phyloP scores from a whole-genome alignment of 2,888 invertebrate species.

The Ophraella communa region DNA sequence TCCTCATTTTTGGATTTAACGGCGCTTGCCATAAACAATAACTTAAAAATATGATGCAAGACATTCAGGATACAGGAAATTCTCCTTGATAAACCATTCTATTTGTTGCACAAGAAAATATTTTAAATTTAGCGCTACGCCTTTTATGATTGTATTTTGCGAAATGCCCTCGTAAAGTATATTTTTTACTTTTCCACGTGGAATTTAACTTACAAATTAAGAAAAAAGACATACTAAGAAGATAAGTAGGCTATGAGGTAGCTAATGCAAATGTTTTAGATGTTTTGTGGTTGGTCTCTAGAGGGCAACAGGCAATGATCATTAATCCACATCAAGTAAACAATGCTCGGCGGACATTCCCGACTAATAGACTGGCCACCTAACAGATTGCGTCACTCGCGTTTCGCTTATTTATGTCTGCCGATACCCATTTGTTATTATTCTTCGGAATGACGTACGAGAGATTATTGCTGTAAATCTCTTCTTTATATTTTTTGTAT shows the following conservation, averaged over 20 bases:
- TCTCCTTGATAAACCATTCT: no score
- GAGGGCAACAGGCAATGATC: conserved; percentile 46
- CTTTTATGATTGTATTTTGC: no score
- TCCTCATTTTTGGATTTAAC: no score
- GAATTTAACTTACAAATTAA: neutral
- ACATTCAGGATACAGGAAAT: no score
- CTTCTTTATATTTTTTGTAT: conserved; percentile 5
- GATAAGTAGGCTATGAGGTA: conserved; percentile 39
- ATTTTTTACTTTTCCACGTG: neutral
- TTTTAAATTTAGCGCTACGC: no score
- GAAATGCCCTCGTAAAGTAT: neutral
- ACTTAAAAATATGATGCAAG: no score
- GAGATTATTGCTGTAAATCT: conserved; percentile 16
- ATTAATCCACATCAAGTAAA: conserved; percentile 56
- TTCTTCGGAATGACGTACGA: conserved; percentile 23
- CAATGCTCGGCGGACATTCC: conserved; percentile 57
- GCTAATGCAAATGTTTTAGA: conserved; percentile 55
- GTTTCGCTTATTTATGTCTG: conserved; percentile 53
- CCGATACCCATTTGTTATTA: conserved; percentile 54
- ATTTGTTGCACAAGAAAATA: no score
- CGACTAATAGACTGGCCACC: conserved; percentile 58
- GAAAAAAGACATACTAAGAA: conserved; percentile 8
- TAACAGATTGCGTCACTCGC: conserved; percentile 57
- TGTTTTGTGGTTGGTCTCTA: conserved; percentile 52
- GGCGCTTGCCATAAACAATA: no score